phyloP scores from a whole-genome alignment of 2,113 vertebrate species.

The Sylvilagus bachmani region DNA sequence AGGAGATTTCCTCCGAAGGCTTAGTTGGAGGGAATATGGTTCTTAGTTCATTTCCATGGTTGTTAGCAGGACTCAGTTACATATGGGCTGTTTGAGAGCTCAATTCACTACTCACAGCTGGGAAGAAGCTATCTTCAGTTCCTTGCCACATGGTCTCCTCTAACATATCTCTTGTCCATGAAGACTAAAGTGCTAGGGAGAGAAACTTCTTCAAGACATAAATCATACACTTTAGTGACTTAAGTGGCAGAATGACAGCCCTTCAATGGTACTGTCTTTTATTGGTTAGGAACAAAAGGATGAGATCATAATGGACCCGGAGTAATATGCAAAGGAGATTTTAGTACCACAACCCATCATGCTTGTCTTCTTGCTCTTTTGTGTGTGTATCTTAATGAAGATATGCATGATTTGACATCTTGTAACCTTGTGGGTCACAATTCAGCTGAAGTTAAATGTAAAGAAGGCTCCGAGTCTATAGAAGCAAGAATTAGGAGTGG shows the following conservation, averaged over 20 bases:
- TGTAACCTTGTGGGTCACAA: neutral
- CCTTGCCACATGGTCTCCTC: rapidly evolving
- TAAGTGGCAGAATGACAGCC: neutral
- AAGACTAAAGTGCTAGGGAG: neutral
- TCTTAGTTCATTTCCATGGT: neutral
- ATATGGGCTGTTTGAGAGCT: neutral
- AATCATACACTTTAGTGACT: neutral
- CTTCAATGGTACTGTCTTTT: neutral
- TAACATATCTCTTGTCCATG: neutral
- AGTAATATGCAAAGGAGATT: neutral
- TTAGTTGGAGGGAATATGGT: neutral
- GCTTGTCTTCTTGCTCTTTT: neutral
- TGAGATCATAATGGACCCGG: neutral
- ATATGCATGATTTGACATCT: neutral
- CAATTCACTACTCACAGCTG: neutral
- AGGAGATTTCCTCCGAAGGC: neutral
- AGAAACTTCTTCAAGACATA: neutral
- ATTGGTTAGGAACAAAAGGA: neutral
- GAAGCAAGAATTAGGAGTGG: neutral
- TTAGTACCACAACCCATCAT: neutral
- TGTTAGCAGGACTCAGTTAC: neutral
- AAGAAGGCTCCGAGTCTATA: neutral
- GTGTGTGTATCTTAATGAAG: neutral
- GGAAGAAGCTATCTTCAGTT: neutral
- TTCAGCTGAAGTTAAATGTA: neutral